Evolutionary conservation across 2,797 vertebrate genomes (phyloP).

Genomic region (Australoheros facetus): DNA sequence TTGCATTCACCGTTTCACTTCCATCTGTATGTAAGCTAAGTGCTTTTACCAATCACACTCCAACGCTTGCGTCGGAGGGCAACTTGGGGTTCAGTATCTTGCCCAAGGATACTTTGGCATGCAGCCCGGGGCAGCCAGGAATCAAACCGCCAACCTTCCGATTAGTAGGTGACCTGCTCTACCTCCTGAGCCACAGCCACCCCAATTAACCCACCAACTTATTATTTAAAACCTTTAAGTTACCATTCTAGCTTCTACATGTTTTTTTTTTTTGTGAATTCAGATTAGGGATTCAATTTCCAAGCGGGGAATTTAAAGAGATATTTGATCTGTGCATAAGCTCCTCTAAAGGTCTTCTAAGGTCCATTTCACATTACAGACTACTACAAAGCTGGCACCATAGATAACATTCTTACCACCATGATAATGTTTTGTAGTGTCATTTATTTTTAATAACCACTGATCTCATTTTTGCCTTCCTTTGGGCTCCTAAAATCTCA

Average conservation of each 20-base stretch:
- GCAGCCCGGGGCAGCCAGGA: no score
- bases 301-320: not conserved
- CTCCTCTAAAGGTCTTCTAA: conserved; percentile 16
- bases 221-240: not conserved
- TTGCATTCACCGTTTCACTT: no score
- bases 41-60: no score
- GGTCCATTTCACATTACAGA: conserved; percentile 27
- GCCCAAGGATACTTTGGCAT: no score
- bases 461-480: conserved; percentile 42
- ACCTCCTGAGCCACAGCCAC: no score
- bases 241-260: not conserved
- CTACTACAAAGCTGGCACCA: conserved; percentile 32
- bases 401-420: conserved; percentile 47
- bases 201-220: not conserved
- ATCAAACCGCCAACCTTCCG: no score
- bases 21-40: no score
- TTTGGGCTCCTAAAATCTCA: conserved; percentile 45
- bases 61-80: no score
- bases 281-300: not conserved
- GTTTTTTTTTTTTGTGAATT: not conserved
- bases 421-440: conserved; percentile 47
- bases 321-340: conserved; percentile 22
- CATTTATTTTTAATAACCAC: conserved; percentile 62
- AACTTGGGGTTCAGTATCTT: no score
- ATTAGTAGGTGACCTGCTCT: no score